Evolutionary conservation across 1,140 invertebrate genomes (phyloP), one percentile per base, ranked within the genome.

Genomic region (Penaeus japonicus): DNA sequence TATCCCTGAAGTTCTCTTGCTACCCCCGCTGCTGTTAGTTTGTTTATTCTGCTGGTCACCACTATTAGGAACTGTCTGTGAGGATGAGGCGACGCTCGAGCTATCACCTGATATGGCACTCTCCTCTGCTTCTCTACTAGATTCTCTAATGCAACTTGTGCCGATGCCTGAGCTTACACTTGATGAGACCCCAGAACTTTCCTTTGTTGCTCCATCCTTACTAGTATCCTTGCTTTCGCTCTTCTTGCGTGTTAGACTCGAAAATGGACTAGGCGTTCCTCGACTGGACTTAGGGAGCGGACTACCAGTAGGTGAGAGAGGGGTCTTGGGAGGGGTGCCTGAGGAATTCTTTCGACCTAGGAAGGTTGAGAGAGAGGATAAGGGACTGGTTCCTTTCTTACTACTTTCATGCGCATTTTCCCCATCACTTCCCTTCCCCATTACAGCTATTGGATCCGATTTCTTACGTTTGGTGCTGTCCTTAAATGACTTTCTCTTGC

Each of bases 381-480:
- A 62, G n/a, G 86, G 89, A 57, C 88, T 87, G 77, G 88, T 85
- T 24, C 87, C 82, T 78, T 89, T 89, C 53, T 82, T 90, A n/a
- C 80, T 84, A 24, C 81, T 35, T 84, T 88, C 87, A 22, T 84
- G 79, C 20, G 35, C 7, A 83, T 65, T 59, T 47, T 82, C 80
- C 59, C 70, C 62, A 73, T 90, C 85, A 32, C 86, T 27, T 59
- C 86, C 53, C 27, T 65, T 86, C 30, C 93, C 97, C 96, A 93
- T 96, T 96, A 91, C 97, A 96, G 89, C 94, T 92, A 91, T 96
- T 95, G 10, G 96, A 96, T 92, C 96, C 95, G 18, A 95, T 95
- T 92, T 97, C 96, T 93, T 96, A 95, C 91, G 96, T 95, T 91
- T 95, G 94, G 20, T 92, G 91, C 92, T 95, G 94, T 12, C 95